Percentiles rank a stretch among this genome's conserved stretches.
phyloP scores from a whole-genome alignment of 2,113 vertebrate species.

The Stegostoma tigrinum region DNA sequence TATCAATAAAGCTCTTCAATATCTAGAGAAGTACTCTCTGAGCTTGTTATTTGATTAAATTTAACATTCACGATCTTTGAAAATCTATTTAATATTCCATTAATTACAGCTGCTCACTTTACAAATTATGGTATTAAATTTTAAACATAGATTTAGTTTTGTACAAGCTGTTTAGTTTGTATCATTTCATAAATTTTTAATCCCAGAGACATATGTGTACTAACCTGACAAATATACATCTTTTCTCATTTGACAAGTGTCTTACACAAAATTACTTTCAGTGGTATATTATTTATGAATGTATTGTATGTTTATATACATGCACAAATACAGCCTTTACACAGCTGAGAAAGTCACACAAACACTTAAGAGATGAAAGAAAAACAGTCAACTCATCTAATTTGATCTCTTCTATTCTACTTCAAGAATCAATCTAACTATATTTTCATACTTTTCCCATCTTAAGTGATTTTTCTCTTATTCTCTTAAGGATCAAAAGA shows the following conservation, averaged over 20 bases:
- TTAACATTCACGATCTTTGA: background rate
- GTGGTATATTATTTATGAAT: conserved; percentile 65
- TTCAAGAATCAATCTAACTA: background rate
- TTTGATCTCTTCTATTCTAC: background rate
- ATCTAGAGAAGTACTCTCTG: background rate
- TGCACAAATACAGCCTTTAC: background rate
- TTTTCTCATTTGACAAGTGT: conserved; percentile 36
- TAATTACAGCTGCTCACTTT: conserved; percentile 12
- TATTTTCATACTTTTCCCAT: background rate
- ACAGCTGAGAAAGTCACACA: conserved; percentile 1
- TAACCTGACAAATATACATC: conserved; percentile 25
- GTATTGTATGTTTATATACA: background rate
- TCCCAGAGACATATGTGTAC: conserved; percentile 40
- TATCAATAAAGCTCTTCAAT: background rate
- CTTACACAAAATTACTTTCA: conserved; percentile 47
- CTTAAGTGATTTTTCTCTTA: background rate
- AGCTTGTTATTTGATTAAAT: background rate
- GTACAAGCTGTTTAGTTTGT: conserved; percentile 40
- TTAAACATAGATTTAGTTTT: conserved; percentile 40
- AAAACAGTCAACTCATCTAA: conserved; percentile 21
- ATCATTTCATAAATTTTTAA: conserved; percentile 41
- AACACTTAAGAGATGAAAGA: background rate
- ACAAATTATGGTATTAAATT: conserved; percentile 36
- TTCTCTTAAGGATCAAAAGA: background rate
- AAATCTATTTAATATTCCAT: conserved; percentile 23